phyloP scores from a whole-genome alignment of 2,888 invertebrate species.

The Pyrgus malvae region DNA sequence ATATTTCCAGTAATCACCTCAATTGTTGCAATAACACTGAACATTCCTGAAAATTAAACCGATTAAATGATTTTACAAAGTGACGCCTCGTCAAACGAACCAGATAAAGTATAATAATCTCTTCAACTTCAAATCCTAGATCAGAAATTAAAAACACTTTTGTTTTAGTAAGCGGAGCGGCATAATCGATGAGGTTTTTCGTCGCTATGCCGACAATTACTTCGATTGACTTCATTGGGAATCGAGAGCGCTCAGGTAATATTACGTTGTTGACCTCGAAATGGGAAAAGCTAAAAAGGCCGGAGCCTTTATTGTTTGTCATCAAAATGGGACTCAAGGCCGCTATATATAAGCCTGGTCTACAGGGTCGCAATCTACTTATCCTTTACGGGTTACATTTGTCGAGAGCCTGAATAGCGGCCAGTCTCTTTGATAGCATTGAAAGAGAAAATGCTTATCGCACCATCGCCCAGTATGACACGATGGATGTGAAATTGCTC shows the following conservation, averaged over 20 bases:
- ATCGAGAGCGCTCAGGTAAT: slow-evolving; percentile 58
- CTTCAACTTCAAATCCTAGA: slow-evolving; percentile 72
- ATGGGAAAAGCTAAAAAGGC: slow-evolving; percentile 19
- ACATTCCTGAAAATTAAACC: slow-evolving; percentile 7
- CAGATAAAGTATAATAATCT: slow-evolving; percentile 26
- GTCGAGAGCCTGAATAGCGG: slow-evolving; percentile 68
- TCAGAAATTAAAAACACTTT: slow-evolving; percentile 69
- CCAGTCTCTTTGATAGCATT: slow-evolving; percentile 76
- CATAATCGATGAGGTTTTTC: slow-evolving; percentile 70
- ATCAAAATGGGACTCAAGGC: slow-evolving; percentile 51
- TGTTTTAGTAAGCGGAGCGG: slow-evolving; percentile 63
- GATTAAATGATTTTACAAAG: slow-evolving; percentile 6
- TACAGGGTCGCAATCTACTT: slow-evolving; percentile 61
- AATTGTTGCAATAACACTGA: not conserved
- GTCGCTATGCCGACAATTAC: slow-evolving; percentile 72
- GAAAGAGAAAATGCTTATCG: slow-evolving; percentile 79
- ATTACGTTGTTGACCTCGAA: slow-evolving; percentile 47
- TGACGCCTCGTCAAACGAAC: slow-evolving; percentile 32
- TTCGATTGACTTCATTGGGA: slow-evolving; percentile 68
- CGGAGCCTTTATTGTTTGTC: slow-evolving; percentile 34
- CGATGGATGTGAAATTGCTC: slow-evolving; percentile 74
- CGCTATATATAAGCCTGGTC: slow-evolving; percentile 50
- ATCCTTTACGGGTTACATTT: slow-evolving; percentile 70
- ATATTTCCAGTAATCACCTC: not conserved
- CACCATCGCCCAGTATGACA: slow-evolving; percentile 75